Evolutionary conservation across 2,888 invertebrate genomes (phyloP), one percentile per base, ranked within the genome.

Genomic region (Scelioninae gen. 2): DNA sequence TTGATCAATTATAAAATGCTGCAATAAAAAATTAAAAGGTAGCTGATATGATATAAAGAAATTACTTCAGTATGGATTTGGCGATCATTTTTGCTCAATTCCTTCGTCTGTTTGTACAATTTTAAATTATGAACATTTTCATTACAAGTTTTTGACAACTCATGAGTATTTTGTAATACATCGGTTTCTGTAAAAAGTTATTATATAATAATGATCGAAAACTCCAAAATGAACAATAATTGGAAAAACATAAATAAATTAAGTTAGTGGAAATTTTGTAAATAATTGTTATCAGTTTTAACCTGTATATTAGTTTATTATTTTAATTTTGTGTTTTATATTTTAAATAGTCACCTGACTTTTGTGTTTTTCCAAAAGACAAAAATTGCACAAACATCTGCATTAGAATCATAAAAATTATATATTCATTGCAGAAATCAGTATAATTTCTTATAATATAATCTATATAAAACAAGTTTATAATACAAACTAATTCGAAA

Each of bases 321-420:
- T 37, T 13, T 37, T 4, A 37, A 13, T 37, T 3, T 37, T 2
- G 15, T n/a, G 9, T 33, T n/a, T 1, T 0, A 13, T 37, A 13
- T 37, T 37, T 37, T 6, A 5, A 37, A n/a, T 28, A 18, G 37
- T 48, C 15, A 64, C 64, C 53, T 33, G 64, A 25, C 11, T 43
- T 64, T 25, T 45, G 31, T 9, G 45, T 33, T 45, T 43, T 53
- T 15, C 52, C 64, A 50, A 64, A 53, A 5, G 39, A 33, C 7
- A 63, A 43, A 11, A 64, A 53, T 19, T 64, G 53, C 9, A 33
- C 5, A 22, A 64, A 43, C 64, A 64, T 53, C 11, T 64, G 45
- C 53, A 43, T 61, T 25, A 48, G 13, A 22, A 16, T 9, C 41
- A 16, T 45, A n/a, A 16, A 43, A 4, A 33, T n/a, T n/a, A n/a